Base-by-base conservation (phyloP, 2,113 vertebrate genomes). In the Dipodomys spectabilis region DNA sequence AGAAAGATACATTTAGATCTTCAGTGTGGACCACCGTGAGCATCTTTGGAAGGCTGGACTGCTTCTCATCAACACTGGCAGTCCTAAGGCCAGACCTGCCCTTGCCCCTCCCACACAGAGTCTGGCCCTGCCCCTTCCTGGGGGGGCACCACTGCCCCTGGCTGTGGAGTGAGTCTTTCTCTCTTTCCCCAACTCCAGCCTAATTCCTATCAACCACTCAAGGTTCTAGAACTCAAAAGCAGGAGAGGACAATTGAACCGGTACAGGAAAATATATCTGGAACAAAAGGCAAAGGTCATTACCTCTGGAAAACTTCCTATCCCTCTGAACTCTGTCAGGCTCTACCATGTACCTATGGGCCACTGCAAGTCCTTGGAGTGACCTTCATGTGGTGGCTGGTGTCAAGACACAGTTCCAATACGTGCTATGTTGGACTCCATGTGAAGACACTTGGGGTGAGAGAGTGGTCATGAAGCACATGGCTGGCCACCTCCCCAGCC, bases 211-310 rank as follows among this genome's bases (percentile, higher is more conserved):
- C 28, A 84, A 81, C 11, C 86, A 60, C 27, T 86, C 6, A 49
- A 69, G 44, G 82, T 44, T 72, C 75, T 90, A 25, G 49, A 68
- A 88, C 92, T 89, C 65, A 83, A 90, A 90, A 82, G 79, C 86
- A 86, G 67, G 72, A 64, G 93, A 90, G 57, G n/a, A 39, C 86
- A 23, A 19, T 19, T 87, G 94, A 71, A 35, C 30, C 53, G 0
- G 15, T 62, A 11, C 16, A 77, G 80, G 80, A 86, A 86, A 89
- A 67, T 35, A 4, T 7, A 53, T 68, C 71, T 60, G 71, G n/a
- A 74, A 71, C 71, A 67, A 81, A 65, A 27, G 19, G 30, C 82
- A 57, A 23, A n/a, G 68, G 77, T 20, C 49, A 79, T 35, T 10
- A 30, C 44, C 20, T 93, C 8, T 9, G 35, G 72, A 72, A 75